A percentile compares a stretch with the other conserved stretches of the same genome.
Evolutionary conservation across 2,113 vertebrate genomes (phyloP).

Genomic region (Hyaena hyaena): DNA sequence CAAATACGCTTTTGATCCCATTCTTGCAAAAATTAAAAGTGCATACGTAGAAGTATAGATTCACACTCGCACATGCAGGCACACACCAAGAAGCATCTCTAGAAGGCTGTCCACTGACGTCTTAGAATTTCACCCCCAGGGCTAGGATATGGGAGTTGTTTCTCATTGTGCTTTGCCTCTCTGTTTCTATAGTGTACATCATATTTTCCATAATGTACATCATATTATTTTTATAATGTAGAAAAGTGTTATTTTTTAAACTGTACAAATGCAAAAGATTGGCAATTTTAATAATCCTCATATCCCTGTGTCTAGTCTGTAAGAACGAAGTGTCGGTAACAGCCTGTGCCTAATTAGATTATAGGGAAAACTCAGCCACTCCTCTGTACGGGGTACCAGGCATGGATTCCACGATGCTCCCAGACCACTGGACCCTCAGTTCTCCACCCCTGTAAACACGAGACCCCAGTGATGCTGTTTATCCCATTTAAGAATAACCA

Average conservation of each 20-base stretch:
- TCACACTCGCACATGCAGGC: rapidly evolving
- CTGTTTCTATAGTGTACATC: not conserved
- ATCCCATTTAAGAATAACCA: constrained; percentile 82
- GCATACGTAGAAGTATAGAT: not conserved
- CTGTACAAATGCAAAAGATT: not conserved
- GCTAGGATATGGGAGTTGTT: not conserved
- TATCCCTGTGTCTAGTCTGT: not conserved
- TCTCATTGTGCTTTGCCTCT: constrained; percentile 37
- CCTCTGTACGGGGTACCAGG: rapidly evolving
- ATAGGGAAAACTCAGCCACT: not conserved
- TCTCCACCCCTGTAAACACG: not conserved
- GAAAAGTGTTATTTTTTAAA: constrained; percentile 6
- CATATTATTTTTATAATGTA: not conserved
- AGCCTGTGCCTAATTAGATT: not conserved
- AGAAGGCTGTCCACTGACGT: not conserved
- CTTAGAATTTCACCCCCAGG: not conserved
- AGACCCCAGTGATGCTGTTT: constrained; percentile 38
- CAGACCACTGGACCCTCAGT: not conserved
- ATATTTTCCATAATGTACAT: not conserved
- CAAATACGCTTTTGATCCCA: not conserved
- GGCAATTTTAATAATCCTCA: not conserved
- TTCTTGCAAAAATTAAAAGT: not conserved
- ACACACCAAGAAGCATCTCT: not conserved
- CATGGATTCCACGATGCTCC: rapidly evolving
- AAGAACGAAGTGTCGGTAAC: not conserved